Base-by-base conservation (phyloP, 2,888 invertebrate species). In the Didymodactylos carnosus region DNA sequence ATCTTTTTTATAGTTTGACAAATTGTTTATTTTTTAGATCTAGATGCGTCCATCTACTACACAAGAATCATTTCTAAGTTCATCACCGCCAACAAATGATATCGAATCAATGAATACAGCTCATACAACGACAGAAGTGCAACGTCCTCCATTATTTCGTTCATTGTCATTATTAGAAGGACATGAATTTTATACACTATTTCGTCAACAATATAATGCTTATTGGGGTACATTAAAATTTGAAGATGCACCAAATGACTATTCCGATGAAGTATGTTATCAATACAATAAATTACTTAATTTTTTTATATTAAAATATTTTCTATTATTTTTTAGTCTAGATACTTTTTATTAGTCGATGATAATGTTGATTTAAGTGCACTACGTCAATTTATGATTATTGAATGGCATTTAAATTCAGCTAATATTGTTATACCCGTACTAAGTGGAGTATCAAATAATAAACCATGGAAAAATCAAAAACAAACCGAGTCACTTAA, bases 381-480 rank as follows among this genome's bases (percentile, higher is more conserved):
- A 35, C 19, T 62, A 19, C 62, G 62, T n/a, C 62, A 35, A 8
- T 79, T 79, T 76, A 78, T 80, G 78, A 76, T 77, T 0, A 62
- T 71, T n/a, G 78, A 76, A 69, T 80, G 80, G 80, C 76, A 76
- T 2, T 76, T 79, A 76, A 75, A 78, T 16, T 78, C 78, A 51
- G 79, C 80, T 14, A 80, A 79, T 71, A 78, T 80, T 39, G 79
- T 80, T 0, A 75, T 80, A 35, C 78, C 79, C 25, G 73, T 80
- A 46, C 78, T 80, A 7, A 78, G 78, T 3, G 78, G 78, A 35
- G 76, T 76, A 11, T 76, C 76, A 40, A 77, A 78, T 76, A 79
- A 77, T 73, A 78, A 78, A 74, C 77, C 77, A 7, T 79, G 78
- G 78, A 78, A 78, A 70, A 78, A 77, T 46, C 73, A 76, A 19